A percentile compares a stretch with the other conserved stretches of the same genome.
Conservation (phyloP, 1,140 invertebrate species). For the Drosophila seguyi region DNA sequence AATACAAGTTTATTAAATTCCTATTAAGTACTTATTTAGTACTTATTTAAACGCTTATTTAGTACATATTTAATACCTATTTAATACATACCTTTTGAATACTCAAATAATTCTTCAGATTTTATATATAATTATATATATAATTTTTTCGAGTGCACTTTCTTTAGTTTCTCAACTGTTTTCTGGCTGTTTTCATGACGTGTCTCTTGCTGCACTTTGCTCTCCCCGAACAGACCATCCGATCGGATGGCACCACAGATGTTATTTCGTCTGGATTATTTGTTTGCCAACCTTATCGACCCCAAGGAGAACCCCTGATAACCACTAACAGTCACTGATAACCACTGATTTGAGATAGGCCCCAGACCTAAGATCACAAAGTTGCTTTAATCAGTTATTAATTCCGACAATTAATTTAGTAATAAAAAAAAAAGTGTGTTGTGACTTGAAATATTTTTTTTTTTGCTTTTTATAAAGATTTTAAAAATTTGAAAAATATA, state of each 20-base stretch:
- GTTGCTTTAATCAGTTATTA: not conserved
- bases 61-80: not conserved
- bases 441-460: not conserved
- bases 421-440: not conserved
- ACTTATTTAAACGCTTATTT: no score
- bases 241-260: constrained; percentile 34
- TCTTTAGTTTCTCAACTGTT: not conserved
- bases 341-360: not conserved
- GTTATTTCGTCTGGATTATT: constrained; percentile 20
- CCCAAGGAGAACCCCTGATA: constrained; percentile 9
- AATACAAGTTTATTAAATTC: no score
- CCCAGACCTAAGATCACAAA: not conserved
- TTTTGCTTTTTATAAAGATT: not conserved
- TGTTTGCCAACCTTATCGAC: constrained; percentile 32
- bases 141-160: constrained; percentile 2
- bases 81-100: no score
- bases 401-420: not conserved
- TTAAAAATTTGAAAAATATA: not conserved
- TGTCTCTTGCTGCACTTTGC: constrained; percentile 22
- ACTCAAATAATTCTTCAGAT: no score
- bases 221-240: constrained; percentile 26
- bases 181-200: constrained; percentile 15
- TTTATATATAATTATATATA: not conserved
- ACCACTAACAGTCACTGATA: not conserved
- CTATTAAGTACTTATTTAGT: no score